Evolutionary conservation across 2,113 vertebrate species (phyloP).

Genomic region (Ellobius talpinus): DNA sequence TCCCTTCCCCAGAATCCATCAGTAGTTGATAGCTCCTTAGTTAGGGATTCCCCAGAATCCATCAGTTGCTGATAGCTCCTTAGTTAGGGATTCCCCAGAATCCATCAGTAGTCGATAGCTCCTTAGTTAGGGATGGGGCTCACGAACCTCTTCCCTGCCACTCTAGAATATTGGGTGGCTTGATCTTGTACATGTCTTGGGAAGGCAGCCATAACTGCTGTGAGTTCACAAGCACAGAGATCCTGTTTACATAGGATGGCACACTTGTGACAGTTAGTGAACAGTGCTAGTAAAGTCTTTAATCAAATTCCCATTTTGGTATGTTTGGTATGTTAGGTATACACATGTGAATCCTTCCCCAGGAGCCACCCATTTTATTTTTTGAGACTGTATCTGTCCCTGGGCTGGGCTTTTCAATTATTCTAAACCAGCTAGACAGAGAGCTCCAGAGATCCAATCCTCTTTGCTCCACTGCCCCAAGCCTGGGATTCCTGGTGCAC

Average conservation of each 20-base stretch:
- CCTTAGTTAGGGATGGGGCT: neutral
- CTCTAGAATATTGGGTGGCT: neutral
- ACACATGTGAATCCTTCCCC: too few relatives aligned
- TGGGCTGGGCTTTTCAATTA: neutral
- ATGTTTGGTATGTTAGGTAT: too few relatives aligned
- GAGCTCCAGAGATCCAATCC: neutral
- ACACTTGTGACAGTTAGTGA: neutral
- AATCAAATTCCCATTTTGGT: too few relatives aligned
- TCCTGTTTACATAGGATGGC: neutral
- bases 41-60: neutral
- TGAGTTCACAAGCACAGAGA: neutral
- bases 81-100: too few relatives aligned
- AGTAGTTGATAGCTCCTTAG: neutral
- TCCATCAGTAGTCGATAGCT: neutral
- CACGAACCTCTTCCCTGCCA: accelerated
- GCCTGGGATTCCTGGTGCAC: too few relatives aligned
- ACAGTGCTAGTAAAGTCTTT: neutral
- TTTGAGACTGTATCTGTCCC: neutral
- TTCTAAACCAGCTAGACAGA: neutral
- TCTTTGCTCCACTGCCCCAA: too few relatives aligned
- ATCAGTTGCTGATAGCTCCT: neutral
- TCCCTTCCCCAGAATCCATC: too few relatives aligned
- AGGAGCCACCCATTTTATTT: neutral
- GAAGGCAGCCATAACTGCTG: neutral
- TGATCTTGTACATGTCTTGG: neutral